A percentile compares a stretch with the other conserved stretches of the same genome.
Evolutionary conservation across 2,113 vertebrate species (phyloP).

Genomic region (Pithys albifrons): DNA sequence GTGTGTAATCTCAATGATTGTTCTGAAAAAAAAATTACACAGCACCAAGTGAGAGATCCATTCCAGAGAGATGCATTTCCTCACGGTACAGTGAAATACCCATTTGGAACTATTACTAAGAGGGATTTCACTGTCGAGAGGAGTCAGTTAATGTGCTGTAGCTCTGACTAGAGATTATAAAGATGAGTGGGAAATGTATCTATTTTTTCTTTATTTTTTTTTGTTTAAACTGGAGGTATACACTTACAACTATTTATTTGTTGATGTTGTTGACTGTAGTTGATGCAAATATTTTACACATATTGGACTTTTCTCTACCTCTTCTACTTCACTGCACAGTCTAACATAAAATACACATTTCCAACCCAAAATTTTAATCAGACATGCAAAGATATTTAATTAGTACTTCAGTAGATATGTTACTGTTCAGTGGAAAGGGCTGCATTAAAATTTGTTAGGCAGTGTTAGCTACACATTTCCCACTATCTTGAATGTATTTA

Average conservation of each 20-base stretch:
- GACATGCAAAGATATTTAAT: conserved; percentile 15
- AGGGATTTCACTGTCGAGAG: background rate
- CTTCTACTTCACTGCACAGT: background rate
- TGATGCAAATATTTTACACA: background rate
- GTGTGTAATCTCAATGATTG: background rate
- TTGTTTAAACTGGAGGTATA: background rate
- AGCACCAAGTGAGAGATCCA: background rate
- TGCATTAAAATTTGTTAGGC: background rate
- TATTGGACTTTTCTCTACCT: background rate
- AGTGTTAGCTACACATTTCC: background rate
- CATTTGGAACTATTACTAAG: background rate
- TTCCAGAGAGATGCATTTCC: background rate
- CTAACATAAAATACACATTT: background rate
- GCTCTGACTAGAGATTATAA: background rate
- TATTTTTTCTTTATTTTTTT: background rate
- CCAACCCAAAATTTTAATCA: background rate
- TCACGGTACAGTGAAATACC: accelerated
- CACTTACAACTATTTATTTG: background rate
- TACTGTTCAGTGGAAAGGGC: background rate
- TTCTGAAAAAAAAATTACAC: background rate
- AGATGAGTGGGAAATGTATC: background rate
- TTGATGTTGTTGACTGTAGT: background rate
- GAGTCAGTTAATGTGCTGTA: background rate
- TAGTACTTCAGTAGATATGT: background rate
- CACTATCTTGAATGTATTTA: background rate